Evolutionary conservation across 2,113 vertebrate species (phyloP), one percentile per base, ranked within the genome.

Genomic region (Turnix velox): DNA sequence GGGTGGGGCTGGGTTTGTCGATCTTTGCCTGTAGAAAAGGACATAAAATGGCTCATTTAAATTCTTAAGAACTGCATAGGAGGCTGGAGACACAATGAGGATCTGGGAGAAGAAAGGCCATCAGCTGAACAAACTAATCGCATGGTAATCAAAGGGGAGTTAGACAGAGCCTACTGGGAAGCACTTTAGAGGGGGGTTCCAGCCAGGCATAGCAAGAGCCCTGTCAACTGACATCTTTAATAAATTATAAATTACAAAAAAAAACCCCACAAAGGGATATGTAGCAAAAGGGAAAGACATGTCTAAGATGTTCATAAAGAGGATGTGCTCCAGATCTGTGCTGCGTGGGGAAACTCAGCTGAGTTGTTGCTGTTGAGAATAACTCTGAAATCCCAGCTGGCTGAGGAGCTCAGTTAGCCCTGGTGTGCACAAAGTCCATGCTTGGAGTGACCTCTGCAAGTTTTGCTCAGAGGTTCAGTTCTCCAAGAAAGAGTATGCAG

Each of bases 21-120:
- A 97, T 98, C 97, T 97, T 96, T 57, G 94, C 98, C 98, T 97
- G 97, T 97, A 98, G 97, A 97, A 97, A 96, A n/a, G n/a, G 97
- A 97, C 97, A 98, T 98, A 98, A 98, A 99, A 98, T 78, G 98
- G 97, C 96, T 99, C 98, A 98, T 99, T 99, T 98, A 98, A 98
- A 97, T 98, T 92, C 97, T 98, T 97, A 97, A 97, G 97, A 98
- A 98, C 98, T 98, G 98, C 97, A 95, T 77, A 94, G 96, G 95
- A 97, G 97, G 97, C 96, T 97, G 96, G 96, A 98, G 97, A 98
- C 98, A 98, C 96, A 98, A 98, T 98, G 97, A 97, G 92, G 93
- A 96, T 97, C 97, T 97, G 80, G 11, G 95, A 95, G 97, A 98
- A 98, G 97, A 98, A 96, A 98, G 97, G 96, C 98, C 96, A 97